A percentile compares a stretch with the other conserved stretches of the same genome.
Conservation (phyloP, 2,797 vertebrate species). For the Rhynchonycteris naso region DNA sequence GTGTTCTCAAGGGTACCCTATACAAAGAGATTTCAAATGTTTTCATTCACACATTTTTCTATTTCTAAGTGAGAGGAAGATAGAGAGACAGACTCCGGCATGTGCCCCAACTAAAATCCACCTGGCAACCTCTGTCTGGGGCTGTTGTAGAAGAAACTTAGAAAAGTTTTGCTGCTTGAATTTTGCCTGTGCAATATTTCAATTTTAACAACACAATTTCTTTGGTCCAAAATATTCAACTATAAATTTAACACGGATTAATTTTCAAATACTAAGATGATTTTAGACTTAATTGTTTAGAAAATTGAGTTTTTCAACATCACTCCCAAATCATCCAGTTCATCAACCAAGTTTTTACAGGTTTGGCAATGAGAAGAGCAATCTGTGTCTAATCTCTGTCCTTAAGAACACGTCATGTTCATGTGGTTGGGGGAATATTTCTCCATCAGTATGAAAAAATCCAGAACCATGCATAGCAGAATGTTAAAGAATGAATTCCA, state of each 20-base stretch:
- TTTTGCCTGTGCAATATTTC: background rate
- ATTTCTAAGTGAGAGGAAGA: background rate
- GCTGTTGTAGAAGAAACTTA: background rate
- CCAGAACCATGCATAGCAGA: background rate
- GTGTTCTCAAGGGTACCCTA: background rate
- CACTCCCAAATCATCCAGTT: background rate
- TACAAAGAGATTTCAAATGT: background rate
- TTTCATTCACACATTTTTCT: background rate
- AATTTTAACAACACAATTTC: background rate
- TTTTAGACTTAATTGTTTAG: slow-evolving; percentile 1
- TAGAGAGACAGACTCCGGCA: no score
- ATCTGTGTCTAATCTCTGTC: background rate
- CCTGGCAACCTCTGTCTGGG: no score
- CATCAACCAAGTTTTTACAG: background rate
- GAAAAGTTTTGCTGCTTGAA: background rate
- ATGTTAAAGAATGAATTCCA: slow-evolving; percentile 2
- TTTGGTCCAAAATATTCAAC: background rate
- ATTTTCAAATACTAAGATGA: background rate
- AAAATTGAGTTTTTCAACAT: background rate
- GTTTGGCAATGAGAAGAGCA: background rate
- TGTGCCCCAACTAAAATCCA: no score
- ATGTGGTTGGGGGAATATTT: background rate
- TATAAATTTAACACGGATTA: background rate
- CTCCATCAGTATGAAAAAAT: background rate
- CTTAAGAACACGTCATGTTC: background rate